Evolutionary conservation across 2,113 vertebrate genomes (phyloP), one percentile per base, ranked within the genome.

Genomic region (Protobothrops mucrosquamatus): DNA sequence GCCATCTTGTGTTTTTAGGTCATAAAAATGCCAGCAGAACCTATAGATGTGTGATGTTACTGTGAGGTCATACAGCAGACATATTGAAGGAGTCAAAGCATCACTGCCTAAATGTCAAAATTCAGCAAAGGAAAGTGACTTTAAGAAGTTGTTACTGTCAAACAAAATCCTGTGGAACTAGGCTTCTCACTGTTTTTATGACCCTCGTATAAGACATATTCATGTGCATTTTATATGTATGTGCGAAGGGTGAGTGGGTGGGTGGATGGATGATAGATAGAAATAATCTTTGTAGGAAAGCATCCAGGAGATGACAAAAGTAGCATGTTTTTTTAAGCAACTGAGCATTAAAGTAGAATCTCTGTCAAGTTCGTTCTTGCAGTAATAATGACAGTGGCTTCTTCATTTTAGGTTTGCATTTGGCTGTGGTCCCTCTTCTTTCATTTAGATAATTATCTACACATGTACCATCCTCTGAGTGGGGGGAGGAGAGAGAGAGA

Each of bases 321-420:
- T 34, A 91, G 55, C 34, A 91, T 54, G 24, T 51, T 89, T 81
- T 54, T 81, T 93, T 52, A 86, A 55, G 24, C 20, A 54, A 64
- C 10, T 29, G 24, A 56, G 74, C 57, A 55, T 54, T 86, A 15
- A 59, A 85, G 24, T 34, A 89, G 87, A 64, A 46, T 92, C 48
- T 89, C 26, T 20, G 26, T 92, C 93, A 93, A 93, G 93, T 93
- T 87, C 91, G 56, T 29, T 92, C 93, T 54, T 93, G 8, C 56
- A 86, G 55, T 55, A 88, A 90, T 81, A 85, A 22, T 20, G 26
- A 64, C 46, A 87, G 93, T 92, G 46, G 55, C 91, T 69, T 91
- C 48, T 43, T 9, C 15, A 43, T 88, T 51, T 69, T 52, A 34
- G 18, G 74, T 92, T 87, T 74, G 55, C 20, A 48, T 74, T 90